Percentiles rank a stretch among this genome's conserved stretches.
phyloP scores from a whole-genome alignment of 2,888 invertebrate genomes.

The Tachina fera region DNA sequence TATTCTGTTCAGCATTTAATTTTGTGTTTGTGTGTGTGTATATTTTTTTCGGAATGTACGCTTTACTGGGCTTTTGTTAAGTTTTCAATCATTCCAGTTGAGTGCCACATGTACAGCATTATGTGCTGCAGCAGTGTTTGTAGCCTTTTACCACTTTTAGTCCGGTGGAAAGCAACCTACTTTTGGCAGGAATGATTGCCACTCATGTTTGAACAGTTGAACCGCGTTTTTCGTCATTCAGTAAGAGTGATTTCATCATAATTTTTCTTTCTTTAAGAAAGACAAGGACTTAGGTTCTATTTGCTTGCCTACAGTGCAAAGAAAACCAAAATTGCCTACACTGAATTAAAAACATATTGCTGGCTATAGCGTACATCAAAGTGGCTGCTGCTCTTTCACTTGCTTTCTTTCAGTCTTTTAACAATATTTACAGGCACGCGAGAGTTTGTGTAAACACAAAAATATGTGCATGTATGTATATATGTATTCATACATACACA shows the following conservation, averaged over 20 bases:
- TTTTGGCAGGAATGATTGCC: constrained; percentile 17
- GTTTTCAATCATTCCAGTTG: constrained; percentile 71
- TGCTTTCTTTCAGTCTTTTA: not conserved
- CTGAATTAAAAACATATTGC: not conserved
- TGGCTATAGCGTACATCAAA: too few relatives aligned
- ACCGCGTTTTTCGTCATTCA: not conserved
- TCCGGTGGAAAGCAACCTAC: constrained; percentile 14
- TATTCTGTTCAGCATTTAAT: not conserved
- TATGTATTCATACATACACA: not conserved
- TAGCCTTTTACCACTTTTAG: not conserved
- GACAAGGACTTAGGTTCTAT: too few relatives aligned
- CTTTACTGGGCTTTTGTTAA: constrained; percentile 66
- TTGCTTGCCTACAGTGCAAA: too few relatives aligned
- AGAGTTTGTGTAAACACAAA: constrained; percentile 19
- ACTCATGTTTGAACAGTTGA: not conserved
- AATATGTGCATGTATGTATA: not conserved
- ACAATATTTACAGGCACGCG: constrained; percentile 22
- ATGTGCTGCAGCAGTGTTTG: not conserved
- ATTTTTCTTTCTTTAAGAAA: too few relatives aligned
- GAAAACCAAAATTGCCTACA: not conserved
- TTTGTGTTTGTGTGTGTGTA: constrained; percentile 3
- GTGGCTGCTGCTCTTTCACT: too few relatives aligned
- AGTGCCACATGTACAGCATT: constrained; percentile 44
- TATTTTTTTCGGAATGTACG: constrained; percentile 34
- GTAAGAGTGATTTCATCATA: too few relatives aligned